These are phyloP conservation scores for Drosophila macrospina DNA, from an alignment of 2,888 invertebrate species.

Conservation along the genomic window DNA sequence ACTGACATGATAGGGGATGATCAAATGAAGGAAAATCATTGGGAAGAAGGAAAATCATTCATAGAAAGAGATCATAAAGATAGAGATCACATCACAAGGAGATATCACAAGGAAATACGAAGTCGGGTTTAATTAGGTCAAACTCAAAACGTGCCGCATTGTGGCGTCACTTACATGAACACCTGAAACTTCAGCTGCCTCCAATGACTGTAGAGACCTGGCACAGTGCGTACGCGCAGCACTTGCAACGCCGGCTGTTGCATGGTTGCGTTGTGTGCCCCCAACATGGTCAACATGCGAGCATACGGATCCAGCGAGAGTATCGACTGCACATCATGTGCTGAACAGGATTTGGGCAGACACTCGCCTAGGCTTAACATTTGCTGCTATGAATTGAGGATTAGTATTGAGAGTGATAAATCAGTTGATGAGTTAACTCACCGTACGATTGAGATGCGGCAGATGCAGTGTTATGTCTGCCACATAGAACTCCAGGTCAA, in stretches of 20 bases:
- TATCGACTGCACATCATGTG: constrained; percentile 86
- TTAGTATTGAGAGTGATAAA: too few relatives aligned
- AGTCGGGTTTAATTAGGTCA: too few relatives aligned
- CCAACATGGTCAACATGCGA: constrained; percentile 72
- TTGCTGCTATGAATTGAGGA: constrained; percentile 86
- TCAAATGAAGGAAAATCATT: background rate
- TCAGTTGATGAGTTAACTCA: constrained; percentile 43
- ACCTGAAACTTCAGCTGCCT: constrained; percentile 89
- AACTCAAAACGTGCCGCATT: background rate
- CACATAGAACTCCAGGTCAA: constrained; percentile 83
- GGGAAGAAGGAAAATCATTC: too few relatives aligned
- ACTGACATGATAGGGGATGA: background rate
- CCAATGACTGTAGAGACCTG: constrained; percentile 88
- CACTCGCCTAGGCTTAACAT: constrained; percentile 91
- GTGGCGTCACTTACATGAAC: constrained; percentile 87
- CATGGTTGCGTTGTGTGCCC: constrained; percentile 53
- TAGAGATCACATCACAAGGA: background rate
- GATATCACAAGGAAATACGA: too few relatives aligned
- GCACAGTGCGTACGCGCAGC: constrained; percentile 89
- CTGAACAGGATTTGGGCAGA: constrained; percentile 89
- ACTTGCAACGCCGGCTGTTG: constrained; percentile 85
- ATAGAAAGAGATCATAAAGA: background rate
- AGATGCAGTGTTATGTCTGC: constrained; percentile 77
- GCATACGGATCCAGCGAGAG: constrained; percentile 84
- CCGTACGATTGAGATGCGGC: constrained; percentile 74